These are phyloP conservation scores for Eledona agricola DNA, from an alignment of 2,888 invertebrate genomes.

Conservation along the genomic window DNA sequence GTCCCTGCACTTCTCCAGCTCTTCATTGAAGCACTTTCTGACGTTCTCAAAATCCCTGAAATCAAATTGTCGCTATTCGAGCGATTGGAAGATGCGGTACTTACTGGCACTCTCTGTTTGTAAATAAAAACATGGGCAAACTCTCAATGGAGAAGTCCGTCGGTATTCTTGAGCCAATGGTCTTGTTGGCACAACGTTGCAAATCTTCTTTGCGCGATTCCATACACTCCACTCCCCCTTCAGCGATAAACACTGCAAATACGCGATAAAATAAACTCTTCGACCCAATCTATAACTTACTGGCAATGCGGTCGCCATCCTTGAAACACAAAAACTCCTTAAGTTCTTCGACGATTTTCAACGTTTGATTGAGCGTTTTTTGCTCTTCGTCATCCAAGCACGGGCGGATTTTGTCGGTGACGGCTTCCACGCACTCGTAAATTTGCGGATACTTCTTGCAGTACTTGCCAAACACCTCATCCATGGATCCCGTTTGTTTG, in stretches of 20 bases:
- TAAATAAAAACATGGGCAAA: constrained; percentile 60
- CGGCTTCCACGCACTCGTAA: constrained; percentile 61
- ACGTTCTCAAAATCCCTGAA: constrained; percentile 66
- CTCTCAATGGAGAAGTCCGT: constrained; percentile 39
- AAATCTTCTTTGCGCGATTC: constrained; percentile 58
- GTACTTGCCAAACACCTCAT: constrained; percentile 67
- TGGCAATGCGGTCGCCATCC: constrained; percentile 68
- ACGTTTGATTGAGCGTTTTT: constrained; percentile 59
- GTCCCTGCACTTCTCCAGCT: constrained; percentile 72
- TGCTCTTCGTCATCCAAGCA: constrained; percentile 64
- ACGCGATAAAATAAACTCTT: constrained; percentile 10
- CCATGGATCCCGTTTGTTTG: constrained; percentile 66
- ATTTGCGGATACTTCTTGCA: constrained; percentile 62
- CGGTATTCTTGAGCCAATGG: constrained; percentile 55
- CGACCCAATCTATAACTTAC: constrained; percentile 57
- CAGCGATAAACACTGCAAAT: constrained; percentile 66
- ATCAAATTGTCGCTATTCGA: constrained; percentile 38
- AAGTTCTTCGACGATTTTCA: constrained; percentile 64
- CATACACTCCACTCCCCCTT: constrained; percentile 66
- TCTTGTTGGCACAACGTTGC: constrained; percentile 61
- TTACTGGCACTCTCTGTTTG: constrained; percentile 62
- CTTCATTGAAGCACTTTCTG: constrained; percentile 67
- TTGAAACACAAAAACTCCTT: constrained; percentile 65
- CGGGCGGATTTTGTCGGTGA: constrained; percentile 59
- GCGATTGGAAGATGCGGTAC: constrained; percentile 38